Evolutionary conservation across 2,888 invertebrate species (phyloP), one percentile per base, ranked within the genome.

Genomic region (Cantharis lateralis): DNA sequence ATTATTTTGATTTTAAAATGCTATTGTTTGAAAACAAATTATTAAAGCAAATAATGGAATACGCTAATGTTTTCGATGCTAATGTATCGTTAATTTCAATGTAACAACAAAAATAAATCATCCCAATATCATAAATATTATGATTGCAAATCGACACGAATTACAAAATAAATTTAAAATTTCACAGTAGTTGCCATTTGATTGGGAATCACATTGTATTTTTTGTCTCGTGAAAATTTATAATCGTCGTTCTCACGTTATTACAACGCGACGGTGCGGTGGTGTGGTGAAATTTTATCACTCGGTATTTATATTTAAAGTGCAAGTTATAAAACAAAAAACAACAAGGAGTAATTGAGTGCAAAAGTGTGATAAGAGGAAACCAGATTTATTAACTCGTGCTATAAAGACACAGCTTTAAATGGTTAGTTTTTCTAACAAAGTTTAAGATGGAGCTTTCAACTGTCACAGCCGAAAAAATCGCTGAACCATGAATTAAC

Each of bases 311-410:
- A 48, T n/a, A 48, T 48, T 48, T 48, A 48, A 48, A 48, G n/a
- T 48, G 7, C 7, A 48, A 48, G 48, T 48, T 48, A 76, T 78
- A 72, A 79, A 80, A 80, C 76, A 79, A 80, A 73, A 77, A 76
- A 74, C 78, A 79, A 81, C 78, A 80, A 79, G 78, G 70, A 78
- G 73, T 78, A 78, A 79, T 78, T 75, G 82, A 75, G 81, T 82
- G 81, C 75, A 75, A 79, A 78, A 72, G 75, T 68, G 80, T 77
- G 82, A 82, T 82, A 82, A 82, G 80, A 76, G 80, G 78, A 72
- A 32, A 77, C 63, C 75, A 81, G 81, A 82, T 82, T 82, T 82
- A 82, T 82, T 78, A 75, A 75, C 73, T 62, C 70, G 74, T 62
- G 77, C 75, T 79, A 79, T 78, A 81, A 81, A 81, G 81, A 81